These are phyloP conservation scores for Hippocampus kuda DNA, from an alignment of 2,797 vertebrate genomes.

Conservation along the genomic window DNA sequence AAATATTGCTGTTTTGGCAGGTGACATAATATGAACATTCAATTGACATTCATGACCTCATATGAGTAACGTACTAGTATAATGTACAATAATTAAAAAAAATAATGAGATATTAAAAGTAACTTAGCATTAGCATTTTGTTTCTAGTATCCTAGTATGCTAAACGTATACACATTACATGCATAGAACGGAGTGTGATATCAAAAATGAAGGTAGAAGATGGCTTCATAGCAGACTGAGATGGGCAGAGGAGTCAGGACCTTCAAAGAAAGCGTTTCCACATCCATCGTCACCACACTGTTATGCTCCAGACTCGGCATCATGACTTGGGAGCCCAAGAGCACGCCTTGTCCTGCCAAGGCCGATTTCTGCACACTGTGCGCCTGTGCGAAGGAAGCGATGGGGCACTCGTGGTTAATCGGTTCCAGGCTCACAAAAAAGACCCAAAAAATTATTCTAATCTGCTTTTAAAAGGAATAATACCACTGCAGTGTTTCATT, in stretches of 20 bases:
- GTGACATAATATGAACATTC: too few relatives aligned
- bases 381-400: constrained; percentile 27
- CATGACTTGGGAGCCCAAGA: constrained; percentile 44
- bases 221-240: constrained; percentile 59
- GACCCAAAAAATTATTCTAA: neutral
- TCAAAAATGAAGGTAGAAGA: constrained; percentile 67
- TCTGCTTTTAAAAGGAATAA: neutral
- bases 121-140: too few relatives aligned
- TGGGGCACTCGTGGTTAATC: neutral
- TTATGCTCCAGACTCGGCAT: constrained; percentile 61
- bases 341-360: constrained; percentile 64
- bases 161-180: too few relatives aligned
- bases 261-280: constrained; percentile 45
- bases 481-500: neutral
- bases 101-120: too few relatives aligned
- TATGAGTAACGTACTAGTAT: too few relatives aligned
- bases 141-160: too few relatives aligned
- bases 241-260: constrained; percentile 63
- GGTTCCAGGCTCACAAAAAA: neutral
- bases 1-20: too few relatives aligned
- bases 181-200: neutral
- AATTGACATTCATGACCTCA: too few relatives aligned
- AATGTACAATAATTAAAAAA: too few relatives aligned
- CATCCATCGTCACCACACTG: constrained; percentile 51
- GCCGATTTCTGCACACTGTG: constrained; percentile 51